Percentiles rank a stretch among this genome's conserved stretches.
Evolutionary conservation across 2,888 invertebrate species (phyloP).

Genomic region (Acanthosepion pharaonis): DNA sequence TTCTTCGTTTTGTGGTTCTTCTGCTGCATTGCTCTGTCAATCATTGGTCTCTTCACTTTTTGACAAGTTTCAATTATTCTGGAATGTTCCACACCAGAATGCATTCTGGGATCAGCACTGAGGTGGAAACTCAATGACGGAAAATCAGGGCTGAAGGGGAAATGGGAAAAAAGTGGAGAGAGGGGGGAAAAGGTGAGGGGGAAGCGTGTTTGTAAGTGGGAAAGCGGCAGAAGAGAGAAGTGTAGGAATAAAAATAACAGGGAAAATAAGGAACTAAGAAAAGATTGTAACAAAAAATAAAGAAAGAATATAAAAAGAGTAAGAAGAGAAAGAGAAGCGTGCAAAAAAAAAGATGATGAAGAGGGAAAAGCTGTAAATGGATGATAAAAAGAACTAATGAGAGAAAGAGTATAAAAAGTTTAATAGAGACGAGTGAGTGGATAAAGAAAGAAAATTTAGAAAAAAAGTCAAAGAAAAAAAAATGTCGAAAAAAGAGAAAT

Average conservation of each 20-base stretch:
- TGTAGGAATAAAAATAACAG: neutral
- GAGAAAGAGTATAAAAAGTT: neutral
- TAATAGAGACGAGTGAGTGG: neutral
- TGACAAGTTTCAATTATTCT: slow-evolving; percentile 12
- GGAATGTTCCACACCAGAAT: neutral
- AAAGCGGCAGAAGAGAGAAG: neutral
- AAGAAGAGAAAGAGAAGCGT: no score
- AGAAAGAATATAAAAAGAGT: no score
- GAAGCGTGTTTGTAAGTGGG: no score
- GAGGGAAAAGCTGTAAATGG: neutral
- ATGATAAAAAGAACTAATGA: neutral
- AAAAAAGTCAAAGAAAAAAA: neutral
- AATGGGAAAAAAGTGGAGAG: neutral
- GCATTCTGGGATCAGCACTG: neutral
- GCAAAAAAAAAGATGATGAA: neutral
- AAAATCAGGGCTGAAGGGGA: neutral
- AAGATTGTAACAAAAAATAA: neutral
- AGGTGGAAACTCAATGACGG: slow-evolving; percentile 33
- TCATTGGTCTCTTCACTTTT: neutral
- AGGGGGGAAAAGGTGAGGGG: neutral
- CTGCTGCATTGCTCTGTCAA: neutral
- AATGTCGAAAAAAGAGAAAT: neutral
- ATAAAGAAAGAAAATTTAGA: neutral
- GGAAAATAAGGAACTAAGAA: neutral
- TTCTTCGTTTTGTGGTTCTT: neutral